Evolutionary conservation across 2,797 vertebrate genomes (phyloP).

Genomic region (Heliangelus exortis): DNA sequence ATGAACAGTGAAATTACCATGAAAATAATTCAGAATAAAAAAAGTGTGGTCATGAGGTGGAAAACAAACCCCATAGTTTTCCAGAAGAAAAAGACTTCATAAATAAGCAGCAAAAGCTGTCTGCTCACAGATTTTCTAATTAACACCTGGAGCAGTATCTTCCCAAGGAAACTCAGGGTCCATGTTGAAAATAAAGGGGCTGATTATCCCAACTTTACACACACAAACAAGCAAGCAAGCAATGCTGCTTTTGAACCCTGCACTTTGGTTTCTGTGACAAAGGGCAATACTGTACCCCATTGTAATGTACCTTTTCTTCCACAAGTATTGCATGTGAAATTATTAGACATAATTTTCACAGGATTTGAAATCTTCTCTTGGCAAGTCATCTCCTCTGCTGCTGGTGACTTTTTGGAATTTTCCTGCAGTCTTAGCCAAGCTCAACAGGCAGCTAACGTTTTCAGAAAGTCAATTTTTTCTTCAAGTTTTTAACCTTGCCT

Average conservation of each 20-base stretch:
- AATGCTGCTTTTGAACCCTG: not conserved
- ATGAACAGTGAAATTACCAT: not conserved
- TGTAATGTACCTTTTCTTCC: not conserved
- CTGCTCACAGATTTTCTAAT: not conserved
- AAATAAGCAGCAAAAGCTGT: not conserved
- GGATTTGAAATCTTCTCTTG: not conserved
- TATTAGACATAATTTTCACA: not conserved
- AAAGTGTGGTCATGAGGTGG: not conserved
- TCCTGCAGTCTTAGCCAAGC: not conserved
- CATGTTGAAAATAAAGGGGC: not conserved
- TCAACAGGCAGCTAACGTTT: not conserved
- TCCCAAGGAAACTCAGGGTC: not conserved
- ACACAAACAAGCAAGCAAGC: not conserved
- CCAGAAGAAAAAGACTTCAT: not conserved
- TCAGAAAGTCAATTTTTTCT: not conserved
- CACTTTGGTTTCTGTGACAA: not conserved
- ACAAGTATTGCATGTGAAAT: not conserved
- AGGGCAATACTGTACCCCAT: not conserved
- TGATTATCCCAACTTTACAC: not conserved
- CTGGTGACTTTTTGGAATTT: not conserved
- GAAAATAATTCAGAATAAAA: not conserved
- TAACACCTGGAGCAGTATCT: not conserved
- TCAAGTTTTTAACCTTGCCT: not conserved
- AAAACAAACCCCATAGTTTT: not conserved
- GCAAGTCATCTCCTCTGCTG: not conserved